Evolutionary conservation across 2,888 invertebrate genomes (phyloP).

Genomic region (Thumatha senex): DNA sequence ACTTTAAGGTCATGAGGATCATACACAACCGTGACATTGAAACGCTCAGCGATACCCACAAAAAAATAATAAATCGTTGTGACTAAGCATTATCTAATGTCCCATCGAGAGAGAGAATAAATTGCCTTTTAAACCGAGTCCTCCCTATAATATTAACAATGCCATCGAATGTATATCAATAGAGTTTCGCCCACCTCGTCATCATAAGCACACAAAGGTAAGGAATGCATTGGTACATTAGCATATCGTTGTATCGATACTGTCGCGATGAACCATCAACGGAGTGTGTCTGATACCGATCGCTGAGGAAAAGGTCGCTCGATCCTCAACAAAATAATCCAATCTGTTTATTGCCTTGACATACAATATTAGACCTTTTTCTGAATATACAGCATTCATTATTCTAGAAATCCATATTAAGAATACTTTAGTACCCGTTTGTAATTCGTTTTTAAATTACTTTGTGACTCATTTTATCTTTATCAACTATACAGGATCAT

Average conservation of each 20-base stretch:
- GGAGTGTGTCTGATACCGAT: slow-evolving; percentile 68
- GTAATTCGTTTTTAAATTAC: slow-evolving; percentile 56
- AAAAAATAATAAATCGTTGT: slow-evolving; percentile 47
- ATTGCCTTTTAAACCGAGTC: slow-evolving; percentile 74
- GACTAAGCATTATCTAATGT: slow-evolving; percentile 69
- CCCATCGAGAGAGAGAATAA: slow-evolving; percentile 67
- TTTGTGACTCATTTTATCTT: slow-evolving; percentile 70
- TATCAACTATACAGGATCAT: slow-evolving; percentile 38
- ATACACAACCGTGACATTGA: slow-evolving; percentile 41
- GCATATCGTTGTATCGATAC: slow-evolving; percentile 74
- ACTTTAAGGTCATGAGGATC: slow-evolving; percentile 38
- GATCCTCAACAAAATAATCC: slow-evolving; percentile 55
- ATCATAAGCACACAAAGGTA: slow-evolving; percentile 76
- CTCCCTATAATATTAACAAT: slow-evolving; percentile 74
- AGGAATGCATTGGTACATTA: slow-evolving; percentile 70
- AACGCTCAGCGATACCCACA: slow-evolving; percentile 33
- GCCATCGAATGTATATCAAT: slow-evolving; percentile 75
- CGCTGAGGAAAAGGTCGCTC: slow-evolving; percentile 67
- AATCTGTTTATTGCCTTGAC: slow-evolving; percentile 27
- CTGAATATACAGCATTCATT: slow-evolving; percentile 25
- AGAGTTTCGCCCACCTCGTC: slow-evolving; percentile 81
- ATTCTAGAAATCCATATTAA: slow-evolving; percentile 9
- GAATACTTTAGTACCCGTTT: slow-evolving; percentile 29
- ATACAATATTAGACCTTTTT: slow-evolving; percentile 43
- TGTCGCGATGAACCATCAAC: slow-evolving; percentile 71